phyloP scores from a whole-genome alignment of 2,888 invertebrate genomes.

The Nymphalis polychloros region DNA sequence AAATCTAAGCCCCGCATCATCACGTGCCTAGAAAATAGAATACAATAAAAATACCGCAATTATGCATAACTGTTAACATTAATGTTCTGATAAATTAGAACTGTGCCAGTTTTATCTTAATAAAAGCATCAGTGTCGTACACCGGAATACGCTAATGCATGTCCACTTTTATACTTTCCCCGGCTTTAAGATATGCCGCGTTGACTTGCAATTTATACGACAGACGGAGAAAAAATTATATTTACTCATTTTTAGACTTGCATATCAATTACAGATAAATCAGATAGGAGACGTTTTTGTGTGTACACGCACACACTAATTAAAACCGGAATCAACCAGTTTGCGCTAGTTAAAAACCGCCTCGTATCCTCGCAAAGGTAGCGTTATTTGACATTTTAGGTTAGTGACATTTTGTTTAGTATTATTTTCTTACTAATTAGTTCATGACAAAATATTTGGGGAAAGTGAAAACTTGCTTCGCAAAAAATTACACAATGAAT shows the following conservation, averaged over 20 bases:
- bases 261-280: not conserved
- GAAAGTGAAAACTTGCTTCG: too few relatives aligned
- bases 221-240: not conserved
- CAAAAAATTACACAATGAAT: too few relatives aligned
- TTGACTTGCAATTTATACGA: conserved; percentile 15
- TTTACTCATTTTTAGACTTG: not conserved
- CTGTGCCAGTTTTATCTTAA: conserved; percentile 22
- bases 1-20: not conserved
- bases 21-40: not conserved
- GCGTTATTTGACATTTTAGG: too few relatives aligned
- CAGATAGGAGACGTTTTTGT: too few relatives aligned
- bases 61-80: not conserved
- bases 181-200: conserved; percentile 16
- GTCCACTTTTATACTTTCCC: conserved; percentile 19
- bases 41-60: not conserved
- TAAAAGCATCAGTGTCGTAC: conserved; percentile 18
- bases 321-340: too few relatives aligned
- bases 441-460: too few relatives aligned
- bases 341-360: too few relatives aligned
- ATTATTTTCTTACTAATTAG: too few relatives aligned
- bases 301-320: too few relatives aligned
- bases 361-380: too few relatives aligned
- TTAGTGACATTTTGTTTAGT: too few relatives aligned
- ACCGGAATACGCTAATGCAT: conserved; percentile 25
- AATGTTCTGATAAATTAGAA: conserved; percentile 21